A percentile compares a stretch with the other conserved stretches of the same genome.
phyloP scores from a whole-genome alignment of 2,113 vertebrate genomes.

The Ochotona curzoniae region DNA sequence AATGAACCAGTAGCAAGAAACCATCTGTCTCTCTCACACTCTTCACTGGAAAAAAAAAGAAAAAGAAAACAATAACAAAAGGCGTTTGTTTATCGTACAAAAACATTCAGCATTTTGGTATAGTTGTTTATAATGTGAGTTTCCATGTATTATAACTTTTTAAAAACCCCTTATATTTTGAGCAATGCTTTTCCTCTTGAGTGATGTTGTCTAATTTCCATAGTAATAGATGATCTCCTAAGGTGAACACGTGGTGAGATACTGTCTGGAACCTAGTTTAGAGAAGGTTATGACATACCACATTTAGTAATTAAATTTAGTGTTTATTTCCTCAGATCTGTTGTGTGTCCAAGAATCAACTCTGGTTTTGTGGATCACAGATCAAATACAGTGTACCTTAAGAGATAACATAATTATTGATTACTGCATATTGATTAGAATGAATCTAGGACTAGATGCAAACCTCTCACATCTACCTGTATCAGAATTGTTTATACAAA shows the following conservation, averaged over 20 bases:
- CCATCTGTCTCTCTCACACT: no score
- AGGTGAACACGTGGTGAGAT: background rate
- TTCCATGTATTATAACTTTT: no score
- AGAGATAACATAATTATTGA: background rate
- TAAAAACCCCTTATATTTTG: background rate
- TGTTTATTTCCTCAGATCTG: conserved; percentile 4
- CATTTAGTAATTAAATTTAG: conserved; percentile 20
- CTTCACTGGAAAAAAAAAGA: no score
- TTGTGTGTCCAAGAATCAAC: conserved; percentile 7
- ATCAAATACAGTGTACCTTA: background rate
- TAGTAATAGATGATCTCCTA: background rate
- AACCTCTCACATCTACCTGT: background rate
- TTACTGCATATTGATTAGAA: background rate
- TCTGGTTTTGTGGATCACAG: conserved; percentile 2
- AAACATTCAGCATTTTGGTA: no score
- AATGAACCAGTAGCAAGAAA: no score
- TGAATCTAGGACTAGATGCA: background rate
- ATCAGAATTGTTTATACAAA: background rate
- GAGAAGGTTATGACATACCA: background rate
- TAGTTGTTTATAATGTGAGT: no score
- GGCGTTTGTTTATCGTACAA: no score
- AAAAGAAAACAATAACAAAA: no score
- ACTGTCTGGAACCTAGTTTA: conserved; percentile 10
- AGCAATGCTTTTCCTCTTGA: background rate
- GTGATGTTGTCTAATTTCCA: background rate